Evolutionary conservation across 2,113 vertebrate species (phyloP), one percentile per base, ranked within the genome.

Genomic region (Tiliqua scincoides): DNA sequence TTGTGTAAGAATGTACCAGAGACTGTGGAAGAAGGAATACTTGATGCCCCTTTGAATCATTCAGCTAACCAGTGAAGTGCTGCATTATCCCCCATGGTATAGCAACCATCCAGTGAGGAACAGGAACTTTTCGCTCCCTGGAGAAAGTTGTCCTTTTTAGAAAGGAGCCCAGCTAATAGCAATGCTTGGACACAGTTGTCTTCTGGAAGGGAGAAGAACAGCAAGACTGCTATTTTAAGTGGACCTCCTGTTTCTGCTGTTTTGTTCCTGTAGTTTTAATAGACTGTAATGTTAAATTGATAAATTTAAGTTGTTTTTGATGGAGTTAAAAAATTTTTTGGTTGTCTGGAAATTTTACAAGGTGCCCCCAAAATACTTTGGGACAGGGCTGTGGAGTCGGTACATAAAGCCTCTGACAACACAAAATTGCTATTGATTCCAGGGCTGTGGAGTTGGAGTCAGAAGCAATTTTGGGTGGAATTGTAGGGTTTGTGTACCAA

Each of bases 31-130:
- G 23, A 15, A 80, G 63, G 18, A 67, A 20, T 52, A 9, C 23
- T 5, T 27, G 21, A 63, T 48, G 40, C 3, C 2, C 48, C 23
- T 25, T 9, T 15, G 25, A 63, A 57, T 43, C 17, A 6, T 48
- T 68, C 52, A 0, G 0, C 1, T 11, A 52, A 18, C 52, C 82
- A 48, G 15, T 57, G 6, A 3, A 5, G 27, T 0, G 25, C 32
- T 37, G 35, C 11, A 35, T 27, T n/a, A n/a, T n/a, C 65, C 62
- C 21, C 23, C 6, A 8, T 25, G 21, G 6, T 25, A 0, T 63
- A 8, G 7, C 18, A 37, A 37, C 68, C 7, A 30, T 11, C 17
- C 20, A 0, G 32, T 37, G 68, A n/a, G 30, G 67, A 5, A 32
- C 32, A 17, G 67, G 80, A 48, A 48, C 43, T 8, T 8, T 48